Evolutionary conservation across 1,140 invertebrate genomes (phyloP).

Genomic region (Apis dorsata): DNA sequence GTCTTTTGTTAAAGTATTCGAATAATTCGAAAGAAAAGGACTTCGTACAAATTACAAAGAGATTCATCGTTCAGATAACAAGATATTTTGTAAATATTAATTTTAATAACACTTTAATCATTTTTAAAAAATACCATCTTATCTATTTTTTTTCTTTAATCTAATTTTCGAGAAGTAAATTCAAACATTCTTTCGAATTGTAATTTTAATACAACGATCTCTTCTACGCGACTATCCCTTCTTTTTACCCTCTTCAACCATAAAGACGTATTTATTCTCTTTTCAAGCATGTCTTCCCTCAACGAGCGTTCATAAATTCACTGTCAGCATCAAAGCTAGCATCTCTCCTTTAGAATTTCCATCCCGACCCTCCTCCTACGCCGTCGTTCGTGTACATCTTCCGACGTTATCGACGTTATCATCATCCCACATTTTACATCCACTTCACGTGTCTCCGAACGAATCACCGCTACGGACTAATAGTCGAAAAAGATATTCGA

Average conservation of each 20-base stretch:
- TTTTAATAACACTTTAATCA: no score
- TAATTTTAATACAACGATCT: neutral
- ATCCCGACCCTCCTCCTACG: neutral
- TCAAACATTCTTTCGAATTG: no score
- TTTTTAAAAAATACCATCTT: no score
- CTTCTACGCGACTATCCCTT: no score
- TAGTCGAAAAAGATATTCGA: no score
- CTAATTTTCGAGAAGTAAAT: no score
- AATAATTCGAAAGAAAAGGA: no score
- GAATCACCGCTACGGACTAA: neutral
- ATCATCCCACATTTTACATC: neutral
- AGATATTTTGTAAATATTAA: no score
- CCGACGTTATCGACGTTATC: neutral
- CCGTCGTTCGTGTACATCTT: neutral
- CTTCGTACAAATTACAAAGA: no score
- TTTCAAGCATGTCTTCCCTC: neutral
- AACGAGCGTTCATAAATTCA: slow-evolving; percentile 4
- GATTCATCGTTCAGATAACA: no score
- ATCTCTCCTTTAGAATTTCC: neutral
- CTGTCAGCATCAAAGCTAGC: neutral
- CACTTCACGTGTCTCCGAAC: neutral
- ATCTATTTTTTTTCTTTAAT: no score
- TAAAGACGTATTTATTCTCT: neutral
- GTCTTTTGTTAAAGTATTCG: no score
- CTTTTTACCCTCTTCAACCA: neutral